Percentiles rank a stretch among this genome's conserved stretches.
Conservation (phyloP, 2,888 invertebrate genomes). For the Monopis laevigella region DNA sequence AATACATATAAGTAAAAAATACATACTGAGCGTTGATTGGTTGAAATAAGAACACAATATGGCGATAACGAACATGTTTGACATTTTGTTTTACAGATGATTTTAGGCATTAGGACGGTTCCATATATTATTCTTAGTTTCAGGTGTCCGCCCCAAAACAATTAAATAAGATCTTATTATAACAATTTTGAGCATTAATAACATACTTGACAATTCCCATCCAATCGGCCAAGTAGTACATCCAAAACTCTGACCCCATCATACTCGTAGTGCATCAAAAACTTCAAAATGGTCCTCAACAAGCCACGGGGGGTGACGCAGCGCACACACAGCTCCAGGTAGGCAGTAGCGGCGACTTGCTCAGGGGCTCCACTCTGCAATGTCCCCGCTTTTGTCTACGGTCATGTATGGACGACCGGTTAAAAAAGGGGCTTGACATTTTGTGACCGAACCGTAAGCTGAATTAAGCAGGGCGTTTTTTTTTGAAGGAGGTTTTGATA, state of each 20-base stretch:
- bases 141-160: no score
- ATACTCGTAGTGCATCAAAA: constrained; percentile 83
- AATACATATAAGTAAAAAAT: no score
- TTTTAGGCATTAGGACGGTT: no score
- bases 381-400: constrained; percentile 53
- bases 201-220: constrained; percentile 76
- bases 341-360: constrained; percentile 91
- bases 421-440: constrained; percentile 5
- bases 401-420: constrained; percentile 24
- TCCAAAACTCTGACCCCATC: constrained; percentile 86
- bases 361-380: constrained; percentile 88
- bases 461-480: no score
- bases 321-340: constrained; percentile 89
- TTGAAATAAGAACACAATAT: no score
- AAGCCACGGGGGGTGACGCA: constrained; percentile 88
- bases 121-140: no score
- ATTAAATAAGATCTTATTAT: no score
- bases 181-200: no score
- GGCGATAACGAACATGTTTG: no score
- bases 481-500: no score
- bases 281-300: constrained; percentile 82
- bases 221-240: constrained; percentile 82
- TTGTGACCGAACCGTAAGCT: constrained; percentile 8
- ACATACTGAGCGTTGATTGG: no score
- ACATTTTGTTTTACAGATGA: no score